A percentile compares a stretch with the other conserved stretches of the same genome.
Conservation (phyloP, 2,888 invertebrate genomes). For the Pycnomerus fuliginosus region DNA sequence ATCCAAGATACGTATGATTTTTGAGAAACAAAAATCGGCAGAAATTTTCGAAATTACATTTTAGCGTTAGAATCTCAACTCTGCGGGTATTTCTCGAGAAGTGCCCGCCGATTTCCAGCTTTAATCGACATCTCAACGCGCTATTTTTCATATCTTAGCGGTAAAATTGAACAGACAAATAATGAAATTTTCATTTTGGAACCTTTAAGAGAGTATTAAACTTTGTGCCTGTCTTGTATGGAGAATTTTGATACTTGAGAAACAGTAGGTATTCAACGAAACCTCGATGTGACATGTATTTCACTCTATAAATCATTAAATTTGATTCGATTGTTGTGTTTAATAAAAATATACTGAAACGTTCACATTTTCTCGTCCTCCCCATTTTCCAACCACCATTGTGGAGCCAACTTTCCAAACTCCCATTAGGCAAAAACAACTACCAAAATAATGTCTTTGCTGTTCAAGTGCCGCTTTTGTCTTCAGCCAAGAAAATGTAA, state of each 20-base stretch:
- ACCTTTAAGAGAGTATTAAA: constrained; percentile 37
- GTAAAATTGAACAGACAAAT: constrained; percentile 26
- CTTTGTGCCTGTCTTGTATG: constrained; percentile 45
- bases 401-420: too few relatives aligned
- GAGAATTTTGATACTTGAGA: constrained; percentile 41
- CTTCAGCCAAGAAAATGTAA: too few relatives aligned
- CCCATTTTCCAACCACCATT: too few relatives aligned
- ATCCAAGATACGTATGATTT: constrained; percentile 11
- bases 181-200: constrained; percentile 23
- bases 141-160: constrained; percentile 32
- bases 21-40: constrained; percentile 13
- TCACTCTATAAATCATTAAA: constrained; percentile 40
- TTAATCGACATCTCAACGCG: constrained; percentile 25
- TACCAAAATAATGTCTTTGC: too few relatives aligned
- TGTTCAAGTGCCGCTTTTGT: too few relatives aligned
- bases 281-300: constrained; percentile 40
- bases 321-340: constrained; percentile 49
- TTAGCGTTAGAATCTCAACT: constrained; percentile 6
- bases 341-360: constrained; percentile 48
- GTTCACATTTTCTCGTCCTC: too few relatives aligned
- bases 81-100: neutral
- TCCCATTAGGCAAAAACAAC: too few relatives aligned
- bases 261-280: constrained; percentile 36
- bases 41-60: constrained; percentile 19
- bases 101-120: constrained; percentile 18